Evolutionary conservation across 1,140 invertebrate genomes (phyloP).

Genomic region (Callitettix versicolor): DNA sequence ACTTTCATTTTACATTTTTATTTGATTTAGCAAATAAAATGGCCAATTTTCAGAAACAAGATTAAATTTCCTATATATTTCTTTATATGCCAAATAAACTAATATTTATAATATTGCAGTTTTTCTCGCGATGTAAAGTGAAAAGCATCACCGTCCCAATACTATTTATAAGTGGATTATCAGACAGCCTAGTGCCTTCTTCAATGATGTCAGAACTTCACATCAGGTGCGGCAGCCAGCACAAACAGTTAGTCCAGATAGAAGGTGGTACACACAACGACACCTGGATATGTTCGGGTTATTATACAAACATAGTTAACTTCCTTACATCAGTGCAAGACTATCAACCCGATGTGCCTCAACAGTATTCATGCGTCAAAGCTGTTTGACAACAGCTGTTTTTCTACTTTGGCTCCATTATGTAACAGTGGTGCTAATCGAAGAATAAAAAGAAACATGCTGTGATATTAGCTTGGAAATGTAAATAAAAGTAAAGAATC

Average conservation of each 20-base stretch:
- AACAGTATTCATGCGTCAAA: background rate
- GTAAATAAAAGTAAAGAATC: too few species aligned
- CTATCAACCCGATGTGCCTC: slow-evolving; percentile 18
- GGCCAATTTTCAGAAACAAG: too few species aligned
- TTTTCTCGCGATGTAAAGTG: slow-evolving; percentile 58
- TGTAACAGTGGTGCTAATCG: too few species aligned
- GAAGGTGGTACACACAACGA: slow-evolving; percentile 75
- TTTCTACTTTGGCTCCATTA: too few species aligned
- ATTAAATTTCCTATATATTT: too few species aligned
- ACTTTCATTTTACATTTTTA: too few species aligned
- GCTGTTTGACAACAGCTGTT: background rate
- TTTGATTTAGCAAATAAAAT: too few species aligned
- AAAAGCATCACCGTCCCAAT: slow-evolving; percentile 51
- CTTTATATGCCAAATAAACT: too few species aligned
- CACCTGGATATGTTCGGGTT: slow-evolving; percentile 52
- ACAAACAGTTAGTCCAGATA: slow-evolving; percentile 61
- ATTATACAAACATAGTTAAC: slow-evolving; percentile 22
- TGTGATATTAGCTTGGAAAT: too few species aligned
- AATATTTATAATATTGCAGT: too few species aligned
- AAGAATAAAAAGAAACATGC: too few species aligned
- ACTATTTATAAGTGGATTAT: slow-evolving; percentile 68
- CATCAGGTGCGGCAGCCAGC: slow-evolving; percentile 50
- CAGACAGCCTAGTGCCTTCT: slow-evolving; percentile 75
- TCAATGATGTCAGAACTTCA: slow-evolving; percentile 75
- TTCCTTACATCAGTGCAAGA: slow-evolving; percentile 18